These are phyloP conservation scores for Acromyrmex echinatior DNA, from an alignment of 1,140 invertebrate species.

Conservation along the genomic window DNA sequence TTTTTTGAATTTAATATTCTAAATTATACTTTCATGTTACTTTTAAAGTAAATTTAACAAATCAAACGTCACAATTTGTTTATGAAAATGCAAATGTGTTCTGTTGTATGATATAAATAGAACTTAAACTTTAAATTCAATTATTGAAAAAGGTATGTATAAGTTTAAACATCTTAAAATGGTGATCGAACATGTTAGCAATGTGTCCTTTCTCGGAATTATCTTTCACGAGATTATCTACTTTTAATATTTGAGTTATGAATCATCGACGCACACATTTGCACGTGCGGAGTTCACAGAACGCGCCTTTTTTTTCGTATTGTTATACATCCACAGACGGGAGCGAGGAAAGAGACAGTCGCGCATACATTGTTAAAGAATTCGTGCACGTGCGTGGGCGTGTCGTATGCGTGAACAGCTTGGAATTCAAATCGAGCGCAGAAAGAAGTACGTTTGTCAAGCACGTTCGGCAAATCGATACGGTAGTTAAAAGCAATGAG, in stretches of 20 bases:
- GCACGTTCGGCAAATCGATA: conserved; percentile 16
- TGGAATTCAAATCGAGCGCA: conserved; percentile 71
- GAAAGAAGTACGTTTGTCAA: conserved; percentile 40
- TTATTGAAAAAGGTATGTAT: background rate
- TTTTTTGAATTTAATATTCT: background rate
- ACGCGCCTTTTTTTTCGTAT: conserved; percentile 21
- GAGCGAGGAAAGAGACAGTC: conserved; percentile 5
- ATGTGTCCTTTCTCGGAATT: conserved; percentile 16
- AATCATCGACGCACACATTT: conserved; percentile 41
- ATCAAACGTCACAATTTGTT: background rate
- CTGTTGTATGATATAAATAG: background rate
- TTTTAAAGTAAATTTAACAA: background rate
- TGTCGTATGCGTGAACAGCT: conserved; percentile 69
- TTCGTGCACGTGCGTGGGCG: conserved; percentile 74
- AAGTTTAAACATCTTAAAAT: conserved; percentile 21
- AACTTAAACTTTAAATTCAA: background rate
- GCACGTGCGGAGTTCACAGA: conserved; percentile 23
- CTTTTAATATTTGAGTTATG: conserved; percentile 53
- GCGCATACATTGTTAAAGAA: conserved; percentile 71
- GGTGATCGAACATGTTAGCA: background rate
- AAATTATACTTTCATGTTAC: background rate
- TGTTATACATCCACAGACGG: conserved; percentile 34
- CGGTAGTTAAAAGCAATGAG: conserved; percentile 42
- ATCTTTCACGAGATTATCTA: conserved; percentile 9
- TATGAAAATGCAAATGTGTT: background rate